phyloP scores from a whole-genome alignment of 2,888 invertebrate species.

The Calephelis perditalis region DNA sequence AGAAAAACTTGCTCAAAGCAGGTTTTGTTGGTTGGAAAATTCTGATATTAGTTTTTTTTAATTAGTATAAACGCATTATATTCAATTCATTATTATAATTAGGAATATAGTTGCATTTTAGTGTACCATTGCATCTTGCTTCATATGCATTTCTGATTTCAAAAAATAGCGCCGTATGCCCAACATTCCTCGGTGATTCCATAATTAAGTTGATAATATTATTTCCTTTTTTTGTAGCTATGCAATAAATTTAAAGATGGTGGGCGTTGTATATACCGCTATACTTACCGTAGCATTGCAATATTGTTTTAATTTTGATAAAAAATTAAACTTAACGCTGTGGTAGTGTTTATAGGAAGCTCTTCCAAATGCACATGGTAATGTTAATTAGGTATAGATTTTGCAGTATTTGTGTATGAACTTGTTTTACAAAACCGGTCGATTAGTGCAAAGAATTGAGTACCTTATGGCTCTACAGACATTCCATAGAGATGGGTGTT shows the following conservation, averaged over 20 bases:
- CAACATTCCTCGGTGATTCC: conserved; percentile 24
- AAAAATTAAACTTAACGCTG: conserved; percentile 40
- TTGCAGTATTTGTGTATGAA: conserved; percentile 44
- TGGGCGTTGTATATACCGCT: conserved; percentile 31
- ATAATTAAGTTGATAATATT: conserved; percentile 11
- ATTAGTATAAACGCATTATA: too few species aligned
- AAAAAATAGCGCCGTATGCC: conserved; percentile 17
- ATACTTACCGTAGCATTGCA: conserved; percentile 57
- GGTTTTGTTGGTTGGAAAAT: too few species aligned
- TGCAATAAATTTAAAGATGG: conserved; percentile 23
- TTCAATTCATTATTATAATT: too few species aligned
- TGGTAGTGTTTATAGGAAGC: conserved; percentile 59
- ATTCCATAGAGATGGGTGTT: conserved; percentile 50
- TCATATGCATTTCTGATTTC: conserved; percentile 1
- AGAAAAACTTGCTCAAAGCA: too few species aligned
- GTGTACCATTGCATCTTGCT: background rate
- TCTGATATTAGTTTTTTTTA: too few species aligned
- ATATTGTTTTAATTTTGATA: conserved; percentile 40
- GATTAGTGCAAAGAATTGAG: conserved; percentile 29
- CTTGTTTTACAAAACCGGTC: conserved; percentile 40
- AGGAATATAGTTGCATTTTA: background rate
- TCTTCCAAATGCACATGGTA: conserved; percentile 56
- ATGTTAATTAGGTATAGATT: conserved; percentile 39
- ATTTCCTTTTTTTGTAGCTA: background rate
- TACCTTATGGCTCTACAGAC: conserved; percentile 35